phyloP scores from a whole-genome alignment of 2,888 invertebrate species.

The Leptinotarsa rubiginosa region DNA sequence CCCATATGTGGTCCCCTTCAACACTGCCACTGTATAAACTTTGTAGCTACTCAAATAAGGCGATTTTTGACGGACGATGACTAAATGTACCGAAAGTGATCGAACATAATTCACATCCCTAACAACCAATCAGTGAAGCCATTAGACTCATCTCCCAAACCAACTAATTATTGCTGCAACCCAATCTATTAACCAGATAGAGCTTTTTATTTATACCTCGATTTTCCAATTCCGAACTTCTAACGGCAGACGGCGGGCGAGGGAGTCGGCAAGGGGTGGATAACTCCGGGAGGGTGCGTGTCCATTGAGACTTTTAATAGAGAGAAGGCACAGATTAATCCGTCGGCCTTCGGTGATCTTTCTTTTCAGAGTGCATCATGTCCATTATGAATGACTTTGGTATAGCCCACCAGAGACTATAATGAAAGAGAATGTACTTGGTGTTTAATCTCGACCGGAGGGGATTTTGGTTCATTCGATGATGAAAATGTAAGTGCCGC shows the following conservation, averaged over 20 bases:
- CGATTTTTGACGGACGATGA: no score
- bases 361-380: constrained; percentile 61
- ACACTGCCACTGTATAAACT: not conserved
- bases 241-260: constrained; percentile 5
- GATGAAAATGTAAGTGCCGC: no score
- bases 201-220: constrained; percentile 33
- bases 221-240: constrained; percentile 28
- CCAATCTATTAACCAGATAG: constrained; percentile 38
- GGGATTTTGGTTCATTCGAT: not conserved
- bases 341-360: constrained; percentile 63
- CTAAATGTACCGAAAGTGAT: not conserved
- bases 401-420: constrained; percentile 53
- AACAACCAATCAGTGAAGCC: constrained; percentile 3
- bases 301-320: constrained; percentile 65
- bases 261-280: constrained; percentile 36
- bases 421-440: not conserved
- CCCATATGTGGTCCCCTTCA: not conserved
- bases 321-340: constrained; percentile 65
- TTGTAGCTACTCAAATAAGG: no score
- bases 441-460: not conserved
- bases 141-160: constrained; percentile 14
- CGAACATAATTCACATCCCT: not conserved
- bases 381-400: constrained; percentile 61
- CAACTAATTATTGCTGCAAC: constrained; percentile 29
- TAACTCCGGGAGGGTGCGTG: constrained; percentile 58